These are phyloP conservation scores for Platichthys stellatus DNA, from an alignment of 2,113 vertebrate species.

Conservation along the genomic window DNA sequence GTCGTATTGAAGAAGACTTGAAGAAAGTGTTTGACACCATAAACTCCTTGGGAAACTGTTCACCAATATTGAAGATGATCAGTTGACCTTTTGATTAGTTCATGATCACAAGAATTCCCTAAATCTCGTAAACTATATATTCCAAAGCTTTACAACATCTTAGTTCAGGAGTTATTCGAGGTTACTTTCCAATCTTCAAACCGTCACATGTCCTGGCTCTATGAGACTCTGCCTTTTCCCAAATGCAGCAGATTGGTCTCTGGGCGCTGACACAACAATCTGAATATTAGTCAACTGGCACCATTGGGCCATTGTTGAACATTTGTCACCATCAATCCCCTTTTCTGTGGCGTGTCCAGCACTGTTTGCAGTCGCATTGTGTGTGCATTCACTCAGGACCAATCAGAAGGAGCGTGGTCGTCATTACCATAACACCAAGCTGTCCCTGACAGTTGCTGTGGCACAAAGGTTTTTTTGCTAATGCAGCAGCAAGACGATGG, in stretches of 20 bases:
- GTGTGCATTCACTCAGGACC: neutral
- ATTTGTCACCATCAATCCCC: neutral
- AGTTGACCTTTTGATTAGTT: too few relatives aligned
- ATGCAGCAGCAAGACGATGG: neutral
- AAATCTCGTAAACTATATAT: too few relatives aligned
- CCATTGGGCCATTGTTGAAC: neutral
- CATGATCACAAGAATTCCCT: neutral
- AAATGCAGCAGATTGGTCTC: neutral
- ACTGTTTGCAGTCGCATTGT: neutral
- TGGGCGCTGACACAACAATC: neutral
- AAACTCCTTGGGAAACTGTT: too few relatives aligned
- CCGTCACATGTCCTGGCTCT: neutral
- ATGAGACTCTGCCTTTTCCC: neutral
- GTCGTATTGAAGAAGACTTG: too few relatives aligned
- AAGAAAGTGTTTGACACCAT: too few relatives aligned
- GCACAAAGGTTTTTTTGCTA: neutral
- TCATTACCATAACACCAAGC: slow-evolving; percentile 7
- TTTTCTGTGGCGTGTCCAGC: neutral
- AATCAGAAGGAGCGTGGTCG: neutral
- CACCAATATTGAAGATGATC: too few relatives aligned
- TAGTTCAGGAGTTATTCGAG: neutral
- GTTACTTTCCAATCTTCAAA: slow-evolving; percentile 1
- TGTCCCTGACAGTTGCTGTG: neutral
- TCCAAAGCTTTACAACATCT: neutral
- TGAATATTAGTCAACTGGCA: slow-evolving; percentile 1